Conservation (phyloP, 2,113 vertebrate genomes). For the Paedocypris sp. region DNA sequence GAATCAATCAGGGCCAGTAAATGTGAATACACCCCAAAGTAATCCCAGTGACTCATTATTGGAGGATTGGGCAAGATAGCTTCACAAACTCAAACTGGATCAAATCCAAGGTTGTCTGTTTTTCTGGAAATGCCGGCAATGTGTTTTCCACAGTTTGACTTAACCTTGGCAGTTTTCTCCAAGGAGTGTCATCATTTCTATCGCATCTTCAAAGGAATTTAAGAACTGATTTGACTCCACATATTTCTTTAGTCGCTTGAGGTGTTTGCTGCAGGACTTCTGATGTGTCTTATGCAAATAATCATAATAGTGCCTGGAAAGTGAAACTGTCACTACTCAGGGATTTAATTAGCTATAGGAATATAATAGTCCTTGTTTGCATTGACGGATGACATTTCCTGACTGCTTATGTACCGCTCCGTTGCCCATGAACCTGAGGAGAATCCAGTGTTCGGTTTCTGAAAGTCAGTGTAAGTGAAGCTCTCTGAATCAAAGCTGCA, state of each 20-base stretch:
- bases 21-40: no score
- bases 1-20: no score
- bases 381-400: background rate
- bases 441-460: background rate
- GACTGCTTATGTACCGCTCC: background rate
- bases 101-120: conserved; percentile 29
- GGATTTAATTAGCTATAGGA: background rate
- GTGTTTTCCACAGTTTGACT: conserved; percentile 22
- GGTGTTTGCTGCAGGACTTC: conserved; percentile 10
- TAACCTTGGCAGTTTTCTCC: conserved; percentile 6
- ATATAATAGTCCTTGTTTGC: no score
- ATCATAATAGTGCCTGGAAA: background rate
- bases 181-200: background rate
- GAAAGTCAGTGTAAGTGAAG: no score
- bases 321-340: background rate
- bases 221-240: conserved; percentile 5
- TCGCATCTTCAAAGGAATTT: conserved; percentile 8
- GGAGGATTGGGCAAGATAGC: no score
- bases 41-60: no score
- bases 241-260: conserved; percentile 4
- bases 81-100: background rate
- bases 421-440: background rate
- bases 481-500: no score
- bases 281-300: background rate
- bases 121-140: background rate